Conservation (phyloP, 2,113 vertebrate genomes). For the Thryonomys swinderianus region DNA sequence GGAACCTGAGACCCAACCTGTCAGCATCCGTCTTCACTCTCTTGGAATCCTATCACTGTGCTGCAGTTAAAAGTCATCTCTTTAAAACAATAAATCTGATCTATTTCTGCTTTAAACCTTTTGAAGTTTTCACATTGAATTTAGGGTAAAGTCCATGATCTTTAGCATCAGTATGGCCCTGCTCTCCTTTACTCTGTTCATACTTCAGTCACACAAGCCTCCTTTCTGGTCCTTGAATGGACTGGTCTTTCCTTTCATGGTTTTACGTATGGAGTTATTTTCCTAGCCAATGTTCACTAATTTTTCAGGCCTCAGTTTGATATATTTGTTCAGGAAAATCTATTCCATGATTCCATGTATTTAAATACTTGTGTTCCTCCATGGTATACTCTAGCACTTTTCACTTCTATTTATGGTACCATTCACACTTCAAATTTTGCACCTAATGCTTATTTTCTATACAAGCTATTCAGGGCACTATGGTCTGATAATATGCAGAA, state of each 20-base stretch:
- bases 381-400: neutral
- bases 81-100: neutral
- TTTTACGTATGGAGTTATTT: neutral
- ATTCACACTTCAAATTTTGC: neutral
- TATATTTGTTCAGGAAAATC: constrained; percentile 15
- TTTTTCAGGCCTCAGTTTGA: neutral
- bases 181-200: neutral
- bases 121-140: neutral
- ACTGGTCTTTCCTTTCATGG: neutral
- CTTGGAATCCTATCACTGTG: neutral
- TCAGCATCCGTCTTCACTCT: neutral
- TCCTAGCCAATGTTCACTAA: neutral
- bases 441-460: neutral
- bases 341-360: neutral
- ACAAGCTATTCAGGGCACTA: too few relatives aligned
- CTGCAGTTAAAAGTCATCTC: neutral
- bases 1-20: neutral
- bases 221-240: neutral
- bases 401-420: neutral
- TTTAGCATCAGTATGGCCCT: neutral
- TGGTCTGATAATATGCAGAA: too few relatives aligned
- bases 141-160: neutral
- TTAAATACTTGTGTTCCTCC: neutral
- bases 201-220: neutral
- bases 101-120: neutral